Percentiles rank a stretch among this genome's conserved stretches.
Evolutionary conservation across 2,888 invertebrate genomes (phyloP).

Genomic region (Trilocha varians): DNA sequence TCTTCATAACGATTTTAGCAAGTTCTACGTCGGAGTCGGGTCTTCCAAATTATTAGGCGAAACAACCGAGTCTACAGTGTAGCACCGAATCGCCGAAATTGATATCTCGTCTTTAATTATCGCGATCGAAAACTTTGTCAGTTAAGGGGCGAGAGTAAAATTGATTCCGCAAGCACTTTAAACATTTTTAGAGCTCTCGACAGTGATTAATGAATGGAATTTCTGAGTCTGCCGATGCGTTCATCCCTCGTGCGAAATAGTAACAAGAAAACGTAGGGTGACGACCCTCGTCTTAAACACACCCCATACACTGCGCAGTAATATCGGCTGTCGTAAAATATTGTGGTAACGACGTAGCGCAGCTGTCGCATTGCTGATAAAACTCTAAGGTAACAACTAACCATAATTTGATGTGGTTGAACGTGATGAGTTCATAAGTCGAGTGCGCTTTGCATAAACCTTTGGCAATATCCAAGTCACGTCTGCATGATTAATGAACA

Average conservation of each 20-base stretch:
- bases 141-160: conserved; percentile 55
- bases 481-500: conserved; percentile 42
- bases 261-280: conserved; percentile 49
- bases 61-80: conserved; percentile 28
- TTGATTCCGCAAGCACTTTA: conserved; percentile 64
- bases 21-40: not conserved
- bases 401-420: conserved; percentile 49
- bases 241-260: conserved; percentile 34
- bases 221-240: conserved; percentile 47
- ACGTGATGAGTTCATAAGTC: conserved; percentile 51
- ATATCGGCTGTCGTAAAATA: conserved; percentile 53
- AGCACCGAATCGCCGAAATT: conserved; percentile 37
- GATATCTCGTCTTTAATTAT: conserved; percentile 64
- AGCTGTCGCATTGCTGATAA: conserved; percentile 35
- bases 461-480: conserved; percentile 50
- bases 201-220: conserved; percentile 70
- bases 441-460: conserved; percentile 40
- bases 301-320: conserved; percentile 37
- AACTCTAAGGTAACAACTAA: conserved; percentile 31
- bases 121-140: conserved; percentile 50
- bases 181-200: conserved; percentile 64
- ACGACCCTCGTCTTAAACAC: conserved; percentile 31
- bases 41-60: conserved; percentile 9
- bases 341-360: conserved; percentile 44
- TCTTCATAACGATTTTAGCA: not conserved